Base-by-base conservation (phyloP, 2,113 vertebrate genomes). In the Amia ocellicauda region DNA sequence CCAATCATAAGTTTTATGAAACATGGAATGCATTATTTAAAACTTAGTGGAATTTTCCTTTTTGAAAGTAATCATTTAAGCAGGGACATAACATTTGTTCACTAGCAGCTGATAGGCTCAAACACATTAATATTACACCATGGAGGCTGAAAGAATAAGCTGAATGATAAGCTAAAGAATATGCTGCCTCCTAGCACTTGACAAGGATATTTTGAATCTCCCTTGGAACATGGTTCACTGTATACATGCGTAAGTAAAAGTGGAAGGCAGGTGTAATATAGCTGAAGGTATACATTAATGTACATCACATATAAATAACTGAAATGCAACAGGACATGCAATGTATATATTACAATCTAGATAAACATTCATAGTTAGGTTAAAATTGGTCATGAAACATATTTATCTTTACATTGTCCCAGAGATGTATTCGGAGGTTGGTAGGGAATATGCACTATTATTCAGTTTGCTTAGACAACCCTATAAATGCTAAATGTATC, bases 101-200 rank as follows among this genome's bases (percentile, higher is more conserved):
- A 20, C 20, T 16, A 27, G 20, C 24, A 22, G 22, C 22, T 7
- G 24, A 9, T 4, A 53, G 22, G 24, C n/a, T 9, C 8, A 10
- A 22, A 27, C 20, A 53, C 51, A 53, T 53, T 53, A 23, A 53
- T 53, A 53, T 24, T 53, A 22, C 9, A 13, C n/a, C 20, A 20
- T n/a, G n/a, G n/a, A n/a, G n/a, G n/a, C n/a, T n/a, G n/a, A n/a
- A n/a, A 17, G 52, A 45, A 62, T 8, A 31, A 42, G 29, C n/a
- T 19, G 14, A 27, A 60, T 56, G 59, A 68, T 56, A 42, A 47
- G 31, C 26, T 13, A 57, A 29, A 61, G 26, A 55, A 56, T 68
- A 36, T 61, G 29, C 36, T 51, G 61, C 31, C 16, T 3, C 8
- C 11, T 52, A 56, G 40, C 40, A 54, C 28, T 54, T 40, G 52